phyloP scores from a whole-genome alignment of 2,888 invertebrate species.

The Argyresthia albistria region DNA sequence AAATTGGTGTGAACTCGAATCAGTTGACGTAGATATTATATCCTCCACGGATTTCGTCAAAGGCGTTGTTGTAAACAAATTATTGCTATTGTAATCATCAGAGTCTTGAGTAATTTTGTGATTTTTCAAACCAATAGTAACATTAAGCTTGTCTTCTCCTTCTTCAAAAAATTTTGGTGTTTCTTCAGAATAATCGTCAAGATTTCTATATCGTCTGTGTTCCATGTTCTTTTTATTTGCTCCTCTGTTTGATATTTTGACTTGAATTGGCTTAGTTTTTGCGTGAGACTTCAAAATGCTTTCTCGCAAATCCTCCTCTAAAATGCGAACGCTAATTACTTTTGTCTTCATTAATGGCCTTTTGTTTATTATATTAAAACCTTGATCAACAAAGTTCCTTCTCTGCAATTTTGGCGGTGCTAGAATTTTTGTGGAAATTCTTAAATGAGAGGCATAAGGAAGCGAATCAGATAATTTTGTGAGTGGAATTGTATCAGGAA shows the following conservation, averaged over 20 bases:
- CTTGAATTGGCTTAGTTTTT: slow-evolving; percentile 28
- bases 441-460: slow-evolving; percentile 40
- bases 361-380: slow-evolving; percentile 17
- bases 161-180: too few species aligned
- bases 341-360: slow-evolving; percentile 6
- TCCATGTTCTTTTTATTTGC: slow-evolving; percentile 21
- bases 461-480: slow-evolving; percentile 38
- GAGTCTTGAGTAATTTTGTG: too few species aligned
- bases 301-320: slow-evolving; percentile 37
- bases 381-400: slow-evolving; percentile 29
- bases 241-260: slow-evolving; percentile 43
- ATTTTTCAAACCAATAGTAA: too few species aligned
- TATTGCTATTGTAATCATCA: too few species aligned
- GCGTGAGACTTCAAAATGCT: slow-evolving; percentile 38
- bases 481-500: slow-evolving; percentile 41
- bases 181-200: too few species aligned
- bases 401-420: slow-evolving; percentile 34
- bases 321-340: slow-evolving; percentile 46
- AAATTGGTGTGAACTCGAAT: too few species aligned
- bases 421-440: slow-evolving; percentile 22
- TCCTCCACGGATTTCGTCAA: too few species aligned
- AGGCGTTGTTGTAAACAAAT: too few species aligned
- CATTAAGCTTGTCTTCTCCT: too few species aligned
- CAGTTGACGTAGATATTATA: too few species aligned
- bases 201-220: slow-evolving; percentile 17